Evolutionary conservation across 2,113 vertebrate genomes (phyloP).

Genomic region (Rhipidura dahli): DNA sequence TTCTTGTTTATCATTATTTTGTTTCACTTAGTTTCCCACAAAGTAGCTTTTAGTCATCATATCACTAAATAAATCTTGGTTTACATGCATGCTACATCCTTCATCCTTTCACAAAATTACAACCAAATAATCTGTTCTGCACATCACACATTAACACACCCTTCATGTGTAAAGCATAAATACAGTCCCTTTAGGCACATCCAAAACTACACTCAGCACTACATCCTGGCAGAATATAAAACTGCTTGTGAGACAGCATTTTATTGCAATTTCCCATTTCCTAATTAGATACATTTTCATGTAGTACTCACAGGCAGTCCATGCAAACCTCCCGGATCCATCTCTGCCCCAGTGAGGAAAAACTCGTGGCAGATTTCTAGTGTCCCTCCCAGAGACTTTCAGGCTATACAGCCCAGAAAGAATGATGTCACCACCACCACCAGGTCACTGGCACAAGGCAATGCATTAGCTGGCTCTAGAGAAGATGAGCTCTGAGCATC

Average conservation of each 20-base stretch:
- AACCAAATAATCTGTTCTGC: background rate
- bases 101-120: background rate
- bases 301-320: conserved; percentile 70
- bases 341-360: conserved; percentile 33
- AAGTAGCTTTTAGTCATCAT: background rate
- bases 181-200: background rate
- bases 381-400: background rate
- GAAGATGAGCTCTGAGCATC: background rate
- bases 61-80: background rate
- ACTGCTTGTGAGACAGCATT: background rate
- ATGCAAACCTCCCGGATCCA: conserved; percentile 73
- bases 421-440: background rate
- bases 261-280: background rate
- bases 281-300: background rate
- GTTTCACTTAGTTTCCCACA: background rate
- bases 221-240: background rate
- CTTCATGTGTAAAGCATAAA: background rate
- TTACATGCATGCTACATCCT: background rate
- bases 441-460: background rate
- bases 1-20: background rate
- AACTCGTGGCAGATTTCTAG: background rate
- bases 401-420: background rate
- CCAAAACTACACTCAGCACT: background rate
- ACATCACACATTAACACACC: background rate
- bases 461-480: background rate